Conservation (phyloP, 2,797 vertebrate genomes). For the Nasua narica region DNA sequence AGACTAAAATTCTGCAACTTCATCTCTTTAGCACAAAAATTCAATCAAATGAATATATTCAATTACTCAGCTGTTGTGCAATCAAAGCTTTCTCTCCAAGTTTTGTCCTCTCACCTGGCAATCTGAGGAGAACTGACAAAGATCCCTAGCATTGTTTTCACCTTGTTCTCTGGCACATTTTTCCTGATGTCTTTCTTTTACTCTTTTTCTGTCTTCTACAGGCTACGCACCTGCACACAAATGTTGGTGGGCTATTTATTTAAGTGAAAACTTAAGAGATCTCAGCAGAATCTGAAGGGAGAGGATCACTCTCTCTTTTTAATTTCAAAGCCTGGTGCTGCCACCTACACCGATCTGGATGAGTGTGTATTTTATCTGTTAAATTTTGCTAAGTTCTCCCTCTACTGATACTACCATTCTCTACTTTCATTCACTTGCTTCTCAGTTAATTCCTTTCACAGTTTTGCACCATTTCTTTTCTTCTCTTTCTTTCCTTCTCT, state of each 20-base stretch:
- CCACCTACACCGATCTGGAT: neutral
- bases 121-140: neutral
- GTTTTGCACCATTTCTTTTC: neutral
- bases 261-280: neutral
- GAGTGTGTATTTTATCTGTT: neutral
- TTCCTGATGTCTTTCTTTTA: neutral
- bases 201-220: neutral
- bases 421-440: neutral
- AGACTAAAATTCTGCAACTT: neutral
- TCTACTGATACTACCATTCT: neutral
- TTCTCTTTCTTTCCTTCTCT: no score
- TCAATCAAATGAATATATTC: neutral
- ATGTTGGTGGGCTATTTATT: neutral
- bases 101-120: neutral
- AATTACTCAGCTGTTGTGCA: neutral
- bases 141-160: neutral
- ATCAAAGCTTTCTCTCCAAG: neutral
- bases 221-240: neutral
- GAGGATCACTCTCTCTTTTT: neutral
- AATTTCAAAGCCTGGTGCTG: neutral
- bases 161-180: neutral
- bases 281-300: neutral
- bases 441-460: neutral
- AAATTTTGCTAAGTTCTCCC: neutral
- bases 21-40: neutral